These are phyloP conservation scores for Pseudopleuronectes americanus DNA, from an alignment of 2,797 vertebrate species.

Conservation along the genomic window DNA sequence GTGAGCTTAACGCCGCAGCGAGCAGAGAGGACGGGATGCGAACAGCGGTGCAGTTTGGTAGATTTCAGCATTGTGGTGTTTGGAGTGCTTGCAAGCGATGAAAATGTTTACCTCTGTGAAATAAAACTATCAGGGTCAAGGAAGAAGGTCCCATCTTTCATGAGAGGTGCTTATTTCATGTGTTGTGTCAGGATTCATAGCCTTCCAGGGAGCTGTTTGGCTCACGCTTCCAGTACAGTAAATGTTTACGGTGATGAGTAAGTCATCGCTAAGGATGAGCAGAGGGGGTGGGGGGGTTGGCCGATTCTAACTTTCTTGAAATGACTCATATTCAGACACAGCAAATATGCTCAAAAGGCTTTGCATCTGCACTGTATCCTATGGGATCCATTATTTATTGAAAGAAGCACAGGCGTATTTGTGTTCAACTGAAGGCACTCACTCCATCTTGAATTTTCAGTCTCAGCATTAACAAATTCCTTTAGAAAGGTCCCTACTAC, in stretches of 20 bases:
- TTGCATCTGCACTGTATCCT: constrained; percentile 30
- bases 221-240: constrained; percentile 61
- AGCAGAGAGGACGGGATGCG: constrained; percentile 2
- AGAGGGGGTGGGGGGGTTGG: constrained; percentile 18
- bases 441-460: no score
- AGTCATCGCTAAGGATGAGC: constrained; percentile 56
- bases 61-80: constrained; percentile 28
- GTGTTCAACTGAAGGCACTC: not conserved
- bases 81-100: constrained; percentile 48
- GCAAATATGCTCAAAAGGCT: constrained; percentile 40
- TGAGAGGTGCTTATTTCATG: constrained; percentile 60
- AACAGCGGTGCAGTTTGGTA: constrained; percentile 9
- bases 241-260: constrained; percentile 78
- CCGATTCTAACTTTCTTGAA: constrained; percentile 58
- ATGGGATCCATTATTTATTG: not conserved
- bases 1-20: constrained; percentile 10
- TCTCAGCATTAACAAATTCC: no score
- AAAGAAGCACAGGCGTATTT: not conserved
- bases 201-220: constrained; percentile 61
- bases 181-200: constrained; percentile 68
- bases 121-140: constrained; percentile 56
- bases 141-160: constrained; percentile 53
- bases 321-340: constrained; percentile 54
- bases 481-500: no score
- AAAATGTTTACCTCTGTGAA: constrained; percentile 68